These are phyloP conservation scores for Paramormyrops kingsleyae DNA, from an alignment of 2,113 vertebrate genomes.

Conservation along the genomic window DNA sequence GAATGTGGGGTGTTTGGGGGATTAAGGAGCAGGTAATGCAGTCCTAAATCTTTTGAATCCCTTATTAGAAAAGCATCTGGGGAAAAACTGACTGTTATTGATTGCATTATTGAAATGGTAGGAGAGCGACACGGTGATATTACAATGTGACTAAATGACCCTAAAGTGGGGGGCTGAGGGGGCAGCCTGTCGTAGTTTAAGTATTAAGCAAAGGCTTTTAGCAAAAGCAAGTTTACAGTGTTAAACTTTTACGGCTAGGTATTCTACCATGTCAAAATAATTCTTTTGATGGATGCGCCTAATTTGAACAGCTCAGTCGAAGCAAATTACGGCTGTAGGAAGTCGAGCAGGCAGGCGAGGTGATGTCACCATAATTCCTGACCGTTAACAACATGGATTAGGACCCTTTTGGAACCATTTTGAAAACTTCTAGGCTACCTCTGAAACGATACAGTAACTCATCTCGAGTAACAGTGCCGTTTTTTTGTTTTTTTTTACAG, in stretches of 20 bases:
- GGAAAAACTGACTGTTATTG: background rate
- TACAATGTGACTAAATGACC: background rate
- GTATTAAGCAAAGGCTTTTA: background rate
- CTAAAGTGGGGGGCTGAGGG: background rate
- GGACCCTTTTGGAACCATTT: background rate
- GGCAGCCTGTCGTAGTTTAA: background rate
- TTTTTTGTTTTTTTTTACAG: background rate
- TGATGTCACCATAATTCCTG: background rate
- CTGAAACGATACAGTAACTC: background rate
- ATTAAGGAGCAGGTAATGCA: constrained; percentile 4
- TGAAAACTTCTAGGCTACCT: background rate
- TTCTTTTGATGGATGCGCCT: background rate
- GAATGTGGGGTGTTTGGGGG: background rate
- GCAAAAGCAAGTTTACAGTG: background rate
- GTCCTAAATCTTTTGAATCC: constrained; percentile 16
- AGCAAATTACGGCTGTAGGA: background rate
- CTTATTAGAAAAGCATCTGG: background rate
- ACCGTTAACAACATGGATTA: background rate
- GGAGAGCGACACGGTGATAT: background rate
- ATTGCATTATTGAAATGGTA: constrained; percentile 1
- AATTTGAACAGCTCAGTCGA: background rate
- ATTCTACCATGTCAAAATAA: background rate
- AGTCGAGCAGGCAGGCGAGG: background rate
- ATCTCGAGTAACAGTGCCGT: background rate
- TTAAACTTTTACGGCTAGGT: background rate